Base-by-base conservation (phyloP, 2,113 vertebrate species). In the Eleginops maclovinus region DNA sequence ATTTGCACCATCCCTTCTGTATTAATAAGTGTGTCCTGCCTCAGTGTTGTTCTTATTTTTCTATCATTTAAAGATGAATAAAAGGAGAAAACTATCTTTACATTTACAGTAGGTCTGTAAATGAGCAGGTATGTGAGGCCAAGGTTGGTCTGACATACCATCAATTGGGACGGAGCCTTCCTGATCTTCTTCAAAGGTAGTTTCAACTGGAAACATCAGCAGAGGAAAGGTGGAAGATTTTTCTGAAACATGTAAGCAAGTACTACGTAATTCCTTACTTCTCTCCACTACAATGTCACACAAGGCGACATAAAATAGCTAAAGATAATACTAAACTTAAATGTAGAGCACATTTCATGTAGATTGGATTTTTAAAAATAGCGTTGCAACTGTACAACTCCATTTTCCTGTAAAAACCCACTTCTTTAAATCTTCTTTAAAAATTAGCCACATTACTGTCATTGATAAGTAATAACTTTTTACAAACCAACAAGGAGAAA, bases 61-160 rank as follows among this genome's bases (percentile, higher is more conserved):
- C 15, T 61, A 44, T 54, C 15, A 73, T 40, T 36, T 21, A n/a
- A 24, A 41, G 16, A 46, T n/a, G 14, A 2, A 24, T 24, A n/a
- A 1, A 12, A 28, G 26, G 21, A 50, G 9, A 24, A 7, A 2
- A 26, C 36, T 1, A 17, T 53, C 1, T 31, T 70, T 47, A 46
- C 11, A 28, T 58, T 17, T 41, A 36, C 17, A 55, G 17, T 36
- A 40, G 21, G 41, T 49, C 36, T 46, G 19, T 4, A 13, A 36
- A 26, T 43, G 31, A 65, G 28, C 41, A 47, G 49, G 9, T 47
- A 50, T 24, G 26, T 44, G 28, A 31, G 16, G 19, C 4, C 15
- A 12, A 8, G 11, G 12, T n/a, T 26, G 17, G 4, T 49, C 9
- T 43, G 28, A 77, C 63, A 61, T 82, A 77, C 66, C 71, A 9